Base-by-base conservation (phyloP, 2,797 vertebrate genomes). In the Tangara arthus region DNA sequence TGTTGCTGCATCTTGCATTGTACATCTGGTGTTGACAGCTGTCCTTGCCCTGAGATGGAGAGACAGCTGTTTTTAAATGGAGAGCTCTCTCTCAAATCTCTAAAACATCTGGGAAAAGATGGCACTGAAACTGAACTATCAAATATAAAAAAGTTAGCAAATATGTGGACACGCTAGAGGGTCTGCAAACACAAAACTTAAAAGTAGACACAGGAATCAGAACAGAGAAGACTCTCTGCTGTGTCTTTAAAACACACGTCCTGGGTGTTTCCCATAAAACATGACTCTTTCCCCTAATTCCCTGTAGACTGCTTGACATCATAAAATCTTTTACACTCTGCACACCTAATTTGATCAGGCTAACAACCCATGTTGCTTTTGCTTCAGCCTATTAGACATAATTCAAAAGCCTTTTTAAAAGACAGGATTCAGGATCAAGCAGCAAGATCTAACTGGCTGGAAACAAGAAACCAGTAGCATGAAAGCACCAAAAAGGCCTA, bases 21-120 rank as follows among this genome's bases (percentile, higher is more conserved):
- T 92, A 66, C 92, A 94, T 91, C 94, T 95, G 93, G 56, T 93
- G 75, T 76, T 87, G 90, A 92, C 90, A 95, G 89, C 95, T 96
- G 95, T 82, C 53, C 0, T 80, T 75, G 35, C 71, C 81, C 60
- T 83, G 79, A 79, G 87, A 93, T 82, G 72, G 76, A 80, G 77
- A 78, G 79, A 57, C 81, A 94, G 82, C 72, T 95, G 90, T 64
- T 95, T 93, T 47, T n/a, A 66, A 73, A 85, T 63, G 44, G 68
- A 77, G 41, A 69, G 46, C n/a, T 82, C 59, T 75, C 71, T 66
- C 46, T 71, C 41, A 57, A 24, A 63, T 65, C 49, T 53, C 32
- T 72, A 71, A 77, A 89, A 89, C 78, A 88, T 90, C 85, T 94
- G 89, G 79, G 61, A 47, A 89, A 92, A 77, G 26, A 50, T 24